phyloP scores from a whole-genome alignment of 2,888 invertebrate genomes.

The Drosophila neoperkinsi region DNA sequence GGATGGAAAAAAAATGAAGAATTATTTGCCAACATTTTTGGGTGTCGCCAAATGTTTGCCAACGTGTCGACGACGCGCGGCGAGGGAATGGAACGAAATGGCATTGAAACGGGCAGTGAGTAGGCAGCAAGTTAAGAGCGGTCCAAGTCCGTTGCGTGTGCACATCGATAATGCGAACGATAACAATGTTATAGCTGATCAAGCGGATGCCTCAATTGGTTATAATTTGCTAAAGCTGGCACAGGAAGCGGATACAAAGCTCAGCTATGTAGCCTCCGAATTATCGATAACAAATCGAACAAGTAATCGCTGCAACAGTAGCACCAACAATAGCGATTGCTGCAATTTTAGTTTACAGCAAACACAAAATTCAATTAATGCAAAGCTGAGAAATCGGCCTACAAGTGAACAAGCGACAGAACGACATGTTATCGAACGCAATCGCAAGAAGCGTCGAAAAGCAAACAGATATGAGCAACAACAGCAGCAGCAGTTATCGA shows the following conservation, averaged over 20 bases:
- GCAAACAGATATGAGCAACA: background rate
- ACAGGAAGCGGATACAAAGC: constrained; percentile 7
- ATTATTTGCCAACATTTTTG: constrained; percentile 68
- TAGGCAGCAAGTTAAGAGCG: background rate
- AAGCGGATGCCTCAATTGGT: constrained; percentile 8
- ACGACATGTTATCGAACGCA: constrained; percentile 25
- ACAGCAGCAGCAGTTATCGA: background rate
- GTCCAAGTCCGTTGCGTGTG: constrained; percentile 48
- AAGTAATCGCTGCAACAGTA: background rate
- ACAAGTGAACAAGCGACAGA: constrained; percentile 10
- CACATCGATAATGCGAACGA: constrained; percentile 16
- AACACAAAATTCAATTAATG: constrained; percentile 64
- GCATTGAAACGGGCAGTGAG: background rate
- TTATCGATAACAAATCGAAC: background rate
- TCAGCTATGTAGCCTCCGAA: background rate
- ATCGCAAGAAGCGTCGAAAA: constrained; percentile 55
- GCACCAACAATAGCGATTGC: constrained; percentile 60
- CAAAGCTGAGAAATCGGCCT: constrained; percentile 50
- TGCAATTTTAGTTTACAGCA: constrained; percentile 67
- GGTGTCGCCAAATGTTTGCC: constrained; percentile 75
- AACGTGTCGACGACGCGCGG: constrained; percentile 47
- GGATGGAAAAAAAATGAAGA: constrained; percentile 39
- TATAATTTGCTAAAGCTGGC: constrained; percentile 55
- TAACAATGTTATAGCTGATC: constrained; percentile 7
- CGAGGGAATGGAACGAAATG: constrained; percentile 6